Conservation (phyloP, 2,797 vertebrate genomes). For the Lepilemur ruficaudatus region DNA sequence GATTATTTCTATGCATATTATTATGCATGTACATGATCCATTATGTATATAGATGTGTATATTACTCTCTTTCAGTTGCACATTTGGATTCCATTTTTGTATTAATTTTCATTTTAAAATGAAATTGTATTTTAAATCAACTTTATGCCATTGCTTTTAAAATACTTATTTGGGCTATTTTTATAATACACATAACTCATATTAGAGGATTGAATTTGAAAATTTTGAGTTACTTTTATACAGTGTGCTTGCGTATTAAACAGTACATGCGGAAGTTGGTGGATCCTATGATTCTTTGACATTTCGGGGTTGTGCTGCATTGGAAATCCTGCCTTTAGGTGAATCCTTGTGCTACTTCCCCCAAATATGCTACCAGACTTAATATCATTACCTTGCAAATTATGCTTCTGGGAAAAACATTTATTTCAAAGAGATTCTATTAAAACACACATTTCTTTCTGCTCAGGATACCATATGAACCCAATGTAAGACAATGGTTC, state of each 20-base stretch:
- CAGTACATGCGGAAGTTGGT: no score
- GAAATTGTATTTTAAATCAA: neutral
- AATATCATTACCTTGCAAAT: neutral
- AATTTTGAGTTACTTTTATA: neutral
- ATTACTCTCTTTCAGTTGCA: neutral
- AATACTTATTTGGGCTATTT: neutral
- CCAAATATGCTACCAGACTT: neutral
- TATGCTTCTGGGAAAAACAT: neutral
- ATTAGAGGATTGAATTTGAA: neutral
- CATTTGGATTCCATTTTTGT: neutral
- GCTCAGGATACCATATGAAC: neutral
- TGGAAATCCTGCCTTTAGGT: neutral
- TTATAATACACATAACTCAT: neutral
- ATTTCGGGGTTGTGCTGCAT: fast-evolving
- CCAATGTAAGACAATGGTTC: neutral
- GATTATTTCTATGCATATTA: neutral
- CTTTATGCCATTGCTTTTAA: neutral
- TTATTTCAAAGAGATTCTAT: neutral
- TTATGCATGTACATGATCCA: no score
- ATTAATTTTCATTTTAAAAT: neutral
- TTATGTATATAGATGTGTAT: neutral
- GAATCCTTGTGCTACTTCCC: no score
- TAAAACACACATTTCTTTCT: neutral
- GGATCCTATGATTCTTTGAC: no score
- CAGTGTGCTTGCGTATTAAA: neutral